Evolutionary conservation across 2,888 invertebrate species (phyloP).

Genomic region (Eupithecia exiguata): DNA sequence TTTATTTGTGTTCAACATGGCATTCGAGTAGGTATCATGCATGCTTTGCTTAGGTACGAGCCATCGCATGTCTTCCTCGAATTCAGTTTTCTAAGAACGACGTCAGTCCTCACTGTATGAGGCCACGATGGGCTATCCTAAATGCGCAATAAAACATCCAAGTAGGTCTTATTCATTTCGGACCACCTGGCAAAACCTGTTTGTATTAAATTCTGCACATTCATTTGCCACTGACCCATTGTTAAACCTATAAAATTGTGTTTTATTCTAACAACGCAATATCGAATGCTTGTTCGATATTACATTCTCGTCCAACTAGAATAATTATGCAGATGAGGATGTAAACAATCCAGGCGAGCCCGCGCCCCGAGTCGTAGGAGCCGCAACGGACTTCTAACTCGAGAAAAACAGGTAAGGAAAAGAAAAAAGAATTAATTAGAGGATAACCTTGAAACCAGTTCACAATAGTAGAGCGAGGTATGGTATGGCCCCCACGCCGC

Average conservation of each 20-base stretch:
- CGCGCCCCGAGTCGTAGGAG: constrained; percentile 22
- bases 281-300: constrained; percentile 31
- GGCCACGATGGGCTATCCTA: constrained; percentile 41
- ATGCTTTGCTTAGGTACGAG: constrained; percentile 13
- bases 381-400: constrained; percentile 23
- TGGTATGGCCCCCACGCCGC: constrained; percentile 42
- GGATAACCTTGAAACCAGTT: constrained; percentile 45
- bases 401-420: constrained; percentile 37
- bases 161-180: constrained; percentile 42
- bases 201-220: constrained; percentile 44
- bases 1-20: constrained; percentile 4
- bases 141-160: constrained; percentile 42
- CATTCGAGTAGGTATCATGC: not conserved
- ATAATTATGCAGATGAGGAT: constrained; percentile 43
- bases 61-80: constrained; percentile 19
- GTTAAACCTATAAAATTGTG: constrained; percentile 43
- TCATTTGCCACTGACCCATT: constrained; percentile 45
- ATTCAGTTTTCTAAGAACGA: constrained; percentile 39
- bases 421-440: constrained; percentile 45
- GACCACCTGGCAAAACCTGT: constrained; percentile 48
- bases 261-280: constrained; percentile 42
- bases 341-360: constrained; percentile 39
- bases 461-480: constrained; percentile 43
- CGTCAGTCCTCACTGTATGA: constrained; percentile 36
- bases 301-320: constrained; percentile 37